A percentile compares a stretch with the other conserved stretches of the same genome.
These are phyloP conservation scores for Drosophila bocqueti DNA, from an alignment of 1,140 invertebrate genomes.

Conservation along the genomic window DNA sequence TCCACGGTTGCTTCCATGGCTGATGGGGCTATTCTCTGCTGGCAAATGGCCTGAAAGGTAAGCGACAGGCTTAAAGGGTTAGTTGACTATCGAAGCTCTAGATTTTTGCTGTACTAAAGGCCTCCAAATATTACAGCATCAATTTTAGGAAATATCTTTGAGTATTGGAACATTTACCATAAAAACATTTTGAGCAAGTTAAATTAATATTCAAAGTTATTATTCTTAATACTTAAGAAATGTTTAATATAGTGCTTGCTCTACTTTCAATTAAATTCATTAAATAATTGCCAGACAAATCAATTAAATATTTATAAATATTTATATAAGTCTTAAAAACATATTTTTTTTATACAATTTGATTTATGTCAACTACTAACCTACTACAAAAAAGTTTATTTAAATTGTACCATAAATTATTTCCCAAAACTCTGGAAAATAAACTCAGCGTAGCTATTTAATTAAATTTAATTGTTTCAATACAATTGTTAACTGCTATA, in stretches of 20 bases:
- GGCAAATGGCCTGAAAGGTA: slow-evolving; percentile 8
- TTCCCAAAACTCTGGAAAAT: slow-evolving; percentile 4
- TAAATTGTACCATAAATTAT: slow-evolving; percentile 9
- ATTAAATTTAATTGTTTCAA: slow-evolving; percentile 29
- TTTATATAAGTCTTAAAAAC: background rate
- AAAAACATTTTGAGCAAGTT: background rate
- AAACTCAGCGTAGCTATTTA: slow-evolving; percentile 4
- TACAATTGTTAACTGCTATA: slow-evolving; percentile 19
- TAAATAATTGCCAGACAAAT: background rate
- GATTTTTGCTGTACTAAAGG: background rate
- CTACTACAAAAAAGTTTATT: background rate
- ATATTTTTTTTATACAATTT: background rate
- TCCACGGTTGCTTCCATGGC: slow-evolving; percentile 28
- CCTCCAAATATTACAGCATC: background rate
- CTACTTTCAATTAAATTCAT: background rate
- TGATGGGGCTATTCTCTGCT: slow-evolving; percentile 19
- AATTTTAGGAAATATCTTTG: background rate
- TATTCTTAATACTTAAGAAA: background rate
- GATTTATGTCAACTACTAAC: background rate
- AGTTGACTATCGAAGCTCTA: background rate
- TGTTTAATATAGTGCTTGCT: background rate
- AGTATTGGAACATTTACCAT: background rate
- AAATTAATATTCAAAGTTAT: background rate
- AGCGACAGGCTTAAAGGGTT: background rate
- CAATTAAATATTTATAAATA: background rate